Conservation (phyloP, 2,888 invertebrate species). For the Ecliptopera silaceata region DNA sequence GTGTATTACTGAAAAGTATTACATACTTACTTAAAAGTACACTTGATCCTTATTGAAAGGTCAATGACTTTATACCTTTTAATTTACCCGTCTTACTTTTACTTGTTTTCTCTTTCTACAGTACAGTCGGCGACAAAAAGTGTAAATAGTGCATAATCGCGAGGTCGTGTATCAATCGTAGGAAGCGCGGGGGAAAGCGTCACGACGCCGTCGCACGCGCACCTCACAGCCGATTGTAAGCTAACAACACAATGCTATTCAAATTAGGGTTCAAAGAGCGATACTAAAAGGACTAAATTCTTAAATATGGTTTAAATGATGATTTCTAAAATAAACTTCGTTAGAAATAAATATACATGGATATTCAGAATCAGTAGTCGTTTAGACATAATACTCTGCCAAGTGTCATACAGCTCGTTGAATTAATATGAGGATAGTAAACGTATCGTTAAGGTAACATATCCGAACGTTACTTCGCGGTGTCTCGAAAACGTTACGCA, state of each 20-base stretch:
- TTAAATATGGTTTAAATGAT: too few species aligned
- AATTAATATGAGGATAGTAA: too few species aligned
- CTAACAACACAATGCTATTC: constrained; percentile 27
- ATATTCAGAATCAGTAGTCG: too few species aligned
- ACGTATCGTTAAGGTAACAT: too few species aligned
- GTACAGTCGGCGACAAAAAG: constrained; percentile 28
- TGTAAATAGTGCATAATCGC: constrained; percentile 44
- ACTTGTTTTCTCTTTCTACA: constrained; percentile 13
- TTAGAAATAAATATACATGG: too few species aligned
- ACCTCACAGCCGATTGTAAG: not conserved
- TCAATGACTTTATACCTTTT: not conserved
- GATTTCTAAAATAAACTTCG: too few species aligned
- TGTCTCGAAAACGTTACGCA: too few species aligned
- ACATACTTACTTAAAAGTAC: too few species aligned
- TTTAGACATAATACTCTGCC: too few species aligned
- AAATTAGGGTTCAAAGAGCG: constrained; percentile 1
- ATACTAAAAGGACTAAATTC: not conserved
- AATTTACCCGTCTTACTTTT: not conserved
- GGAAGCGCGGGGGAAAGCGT: constrained; percentile 56
- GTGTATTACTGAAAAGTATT: too few species aligned
- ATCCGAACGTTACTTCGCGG: too few species aligned
- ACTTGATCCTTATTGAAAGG: not conserved
- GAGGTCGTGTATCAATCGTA: constrained; percentile 48
- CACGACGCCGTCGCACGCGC: constrained; percentile 52
- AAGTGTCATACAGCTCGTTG: too few species aligned